Evolutionary conservation across 2,113 vertebrate genomes (phyloP).

Genomic region (Thunnus thynnus): DNA sequence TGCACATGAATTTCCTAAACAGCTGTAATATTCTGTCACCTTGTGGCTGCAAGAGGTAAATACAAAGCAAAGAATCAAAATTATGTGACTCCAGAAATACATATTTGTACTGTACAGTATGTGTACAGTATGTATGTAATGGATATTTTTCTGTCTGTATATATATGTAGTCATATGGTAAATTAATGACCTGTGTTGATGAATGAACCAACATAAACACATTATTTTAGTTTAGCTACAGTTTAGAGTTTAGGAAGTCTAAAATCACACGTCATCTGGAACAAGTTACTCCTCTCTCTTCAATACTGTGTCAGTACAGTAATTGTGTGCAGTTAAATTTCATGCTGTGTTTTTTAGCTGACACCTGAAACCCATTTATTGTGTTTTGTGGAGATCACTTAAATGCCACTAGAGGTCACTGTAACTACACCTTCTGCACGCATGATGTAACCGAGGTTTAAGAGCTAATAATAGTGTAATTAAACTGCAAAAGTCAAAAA

Average conservation of each 20-base stretch:
- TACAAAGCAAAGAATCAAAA: background rate
- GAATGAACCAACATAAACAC: background rate
- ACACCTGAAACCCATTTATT: too few species aligned
- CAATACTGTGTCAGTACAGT: too few species aligned
- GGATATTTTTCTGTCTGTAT: too few species aligned
- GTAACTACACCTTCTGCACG: background rate
- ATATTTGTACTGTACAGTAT: too few species aligned
- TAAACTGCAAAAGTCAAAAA: too few species aligned
- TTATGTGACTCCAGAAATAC: background rate
- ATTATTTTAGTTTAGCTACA: too few species aligned
- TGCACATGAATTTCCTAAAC: background rate
- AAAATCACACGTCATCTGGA: background rate
- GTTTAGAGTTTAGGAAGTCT: background rate
- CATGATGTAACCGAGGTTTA: too few species aligned
- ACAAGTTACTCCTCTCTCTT: too few species aligned
- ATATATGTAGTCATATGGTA: too few species aligned
- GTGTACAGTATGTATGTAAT: background rate
- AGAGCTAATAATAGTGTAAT: too few species aligned
- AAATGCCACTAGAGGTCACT: conserved; percentile 19
- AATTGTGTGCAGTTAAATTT: too few species aligned
- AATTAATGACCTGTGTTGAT: background rate
- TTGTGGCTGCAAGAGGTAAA: conserved; percentile 44
- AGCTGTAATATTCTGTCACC: conserved; percentile 5
- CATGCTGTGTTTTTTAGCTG: too few species aligned
- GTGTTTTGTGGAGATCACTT: background rate